These are phyloP conservation scores for Discoglossus pictus DNA, from an alignment of 2,797 vertebrate genomes.

Conservation along the genomic window DNA sequence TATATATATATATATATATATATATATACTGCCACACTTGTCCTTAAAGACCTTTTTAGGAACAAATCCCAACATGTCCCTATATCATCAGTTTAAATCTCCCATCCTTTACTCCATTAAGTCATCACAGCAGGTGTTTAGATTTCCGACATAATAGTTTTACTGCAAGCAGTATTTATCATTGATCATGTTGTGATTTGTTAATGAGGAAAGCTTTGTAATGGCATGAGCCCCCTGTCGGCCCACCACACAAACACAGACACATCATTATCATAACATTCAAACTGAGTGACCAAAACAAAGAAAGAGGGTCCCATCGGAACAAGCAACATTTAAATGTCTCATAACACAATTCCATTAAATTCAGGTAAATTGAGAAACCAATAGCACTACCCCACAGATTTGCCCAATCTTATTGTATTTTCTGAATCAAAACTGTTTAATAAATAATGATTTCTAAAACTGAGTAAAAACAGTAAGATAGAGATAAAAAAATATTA, in stretches of 20 bases:
- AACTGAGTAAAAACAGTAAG: no score
- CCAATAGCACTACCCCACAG: no score
- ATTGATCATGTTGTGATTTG: conserved; percentile 25
- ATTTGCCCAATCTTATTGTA: no score
- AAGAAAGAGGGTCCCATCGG: no score
- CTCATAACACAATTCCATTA: no score
- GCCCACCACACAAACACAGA: conserved; percentile 32
- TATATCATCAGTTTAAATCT: conserved; percentile 7
- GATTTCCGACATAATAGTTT: neutral
- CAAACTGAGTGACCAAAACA: no score
- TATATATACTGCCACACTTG: neutral
- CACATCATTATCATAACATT: conserved; percentile 34
- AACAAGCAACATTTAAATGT: no score
- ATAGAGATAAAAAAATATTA: no score
- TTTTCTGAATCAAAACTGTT: no score
- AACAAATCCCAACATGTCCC: neutral
- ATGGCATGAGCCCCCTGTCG: conserved; percentile 4
- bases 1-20: no score
- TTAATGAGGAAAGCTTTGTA: conserved; percentile 9
- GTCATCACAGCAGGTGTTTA: conserved; percentile 7
- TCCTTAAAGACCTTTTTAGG: neutral
- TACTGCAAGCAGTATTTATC: neutral
- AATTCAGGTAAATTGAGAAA: no score
- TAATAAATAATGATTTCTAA: no score
- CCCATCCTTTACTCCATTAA: conserved; percentile 1